Conservation (phyloP, 2,888 invertebrate species). For the Lamproptera curius region DNA sequence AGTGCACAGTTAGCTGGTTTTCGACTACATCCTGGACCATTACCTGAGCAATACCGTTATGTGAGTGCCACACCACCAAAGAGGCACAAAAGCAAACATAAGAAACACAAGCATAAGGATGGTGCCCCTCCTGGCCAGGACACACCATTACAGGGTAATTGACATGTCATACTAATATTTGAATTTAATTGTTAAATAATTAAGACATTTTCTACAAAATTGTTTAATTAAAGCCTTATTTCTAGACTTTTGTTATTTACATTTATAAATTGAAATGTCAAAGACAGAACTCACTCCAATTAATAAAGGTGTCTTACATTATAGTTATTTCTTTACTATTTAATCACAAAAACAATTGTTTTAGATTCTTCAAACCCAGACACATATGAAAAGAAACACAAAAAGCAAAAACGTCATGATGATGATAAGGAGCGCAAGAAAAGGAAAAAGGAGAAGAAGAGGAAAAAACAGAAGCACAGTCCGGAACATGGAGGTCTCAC, state of each 20-base stretch:
- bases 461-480: constrained; percentile 96
- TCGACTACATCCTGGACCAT: constrained; percentile 95
- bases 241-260: too few relatives aligned
- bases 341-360: too few relatives aligned
- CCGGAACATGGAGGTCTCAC: constrained; percentile 88
- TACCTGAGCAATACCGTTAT: constrained; percentile 97
- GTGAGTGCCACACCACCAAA: constrained; percentile 94
- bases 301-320: too few relatives aligned
- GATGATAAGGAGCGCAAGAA: constrained; percentile 96
- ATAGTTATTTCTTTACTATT: too few relatives aligned
- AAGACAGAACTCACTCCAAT: too few relatives aligned
- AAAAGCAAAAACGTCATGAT: constrained; percentile 95
- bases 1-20: constrained; percentile 95
- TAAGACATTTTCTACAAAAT: too few relatives aligned
- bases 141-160: constrained; percentile 82
- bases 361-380: constrained; percentile 83
- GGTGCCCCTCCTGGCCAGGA: constrained; percentile 88
- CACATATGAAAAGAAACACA: constrained; percentile 96
- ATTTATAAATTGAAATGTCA: too few relatives aligned
- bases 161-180: neutral
- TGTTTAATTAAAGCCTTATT: too few relatives aligned
- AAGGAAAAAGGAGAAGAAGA: constrained; percentile 96
- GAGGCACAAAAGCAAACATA: constrained; percentile 97
- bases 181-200: too few relatives aligned
- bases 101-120: constrained; percentile 95